Evolutionary conservation across 1,140 invertebrate species (phyloP).

Genomic region (Aphis craccivora): DNA sequence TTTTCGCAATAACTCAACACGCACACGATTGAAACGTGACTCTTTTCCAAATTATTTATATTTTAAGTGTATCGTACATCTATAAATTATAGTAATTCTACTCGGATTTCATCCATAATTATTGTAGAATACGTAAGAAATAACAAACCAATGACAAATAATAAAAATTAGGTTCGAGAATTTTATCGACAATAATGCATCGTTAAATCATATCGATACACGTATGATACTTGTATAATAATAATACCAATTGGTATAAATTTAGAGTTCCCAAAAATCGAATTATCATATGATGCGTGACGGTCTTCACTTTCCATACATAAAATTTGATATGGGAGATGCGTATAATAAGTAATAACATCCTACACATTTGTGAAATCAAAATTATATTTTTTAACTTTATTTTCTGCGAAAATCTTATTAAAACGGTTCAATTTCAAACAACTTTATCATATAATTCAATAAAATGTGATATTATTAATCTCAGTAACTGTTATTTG

Average conservation of each 20-base stretch:
- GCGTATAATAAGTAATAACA: background rate
- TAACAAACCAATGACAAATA: background rate
- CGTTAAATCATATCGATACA: background rate
- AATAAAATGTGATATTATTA: background rate
- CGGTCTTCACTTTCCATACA: background rate
- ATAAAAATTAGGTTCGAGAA: background rate
- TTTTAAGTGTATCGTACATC: background rate
- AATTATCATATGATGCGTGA: background rate
- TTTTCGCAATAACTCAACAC: constrained; percentile 4
- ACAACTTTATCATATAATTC: background rate
- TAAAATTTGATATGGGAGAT: background rate
- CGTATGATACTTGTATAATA: background rate
- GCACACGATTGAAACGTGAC: background rate
- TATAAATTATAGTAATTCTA: background rate
- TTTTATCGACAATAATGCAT: background rate
- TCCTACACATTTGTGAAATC: background rate
- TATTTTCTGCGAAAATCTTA: background rate
- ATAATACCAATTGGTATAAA: background rate
- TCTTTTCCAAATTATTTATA: background rate
- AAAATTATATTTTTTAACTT: background rate
- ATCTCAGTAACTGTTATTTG: background rate
- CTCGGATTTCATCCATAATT: background rate
- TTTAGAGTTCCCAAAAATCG: background rate
- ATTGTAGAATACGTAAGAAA: constrained; percentile 1
- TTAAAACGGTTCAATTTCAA: background rate